Base-by-base conservation (phyloP, 2,113 vertebrate genomes). In the Labeo catla region DNA sequence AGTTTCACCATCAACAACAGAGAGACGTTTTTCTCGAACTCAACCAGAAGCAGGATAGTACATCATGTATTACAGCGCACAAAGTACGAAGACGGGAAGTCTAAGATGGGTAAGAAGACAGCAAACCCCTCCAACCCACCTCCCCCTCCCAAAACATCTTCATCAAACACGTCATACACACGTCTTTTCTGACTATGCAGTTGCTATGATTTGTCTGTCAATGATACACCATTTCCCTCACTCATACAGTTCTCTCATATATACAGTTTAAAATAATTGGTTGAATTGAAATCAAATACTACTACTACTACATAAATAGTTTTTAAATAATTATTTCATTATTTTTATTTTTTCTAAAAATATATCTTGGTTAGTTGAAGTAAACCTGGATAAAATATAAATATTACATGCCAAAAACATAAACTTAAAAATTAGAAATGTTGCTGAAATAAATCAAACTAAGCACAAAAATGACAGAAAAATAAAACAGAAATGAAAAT, bases 1-100 rank as follows among this genome's bases (percentile, higher is more conserved):
- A 99, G 98, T 87, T 99, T 99, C 90, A 98, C 96, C 0, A 99
- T 99, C 94, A 99, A 96, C 95, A 99, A 98, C 91, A 97, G 96
- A 91, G 95, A 97, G 89, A 97, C 97, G 12, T 99, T 99, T 94
- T 99, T 99, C 94, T 99, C 98, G 92, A 99, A 99, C 89, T 98
- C 98, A 19, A 98, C 98, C 57, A 94, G 98, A 91, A 99, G 98
- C 91, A 96, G 98, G 89, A 99, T 99, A 15, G 97, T 99, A 12
- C 98, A 99, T 91, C 98, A 99, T 76, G 95, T 99, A 89, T 94
- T 99, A 36, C 98, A 99, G 90, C 97, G 97, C 87, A 99, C 97
- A 4, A 99, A 99, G 86, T 99, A 99, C 68, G 98, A 99, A 93
- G 97, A 99, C 1, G 97, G 97, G 43, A 98, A 98, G 91, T 97